Evolutionary conservation across 1,140 invertebrate species (phyloP).

Genomic region (Drosophila gunungcola): DNA sequence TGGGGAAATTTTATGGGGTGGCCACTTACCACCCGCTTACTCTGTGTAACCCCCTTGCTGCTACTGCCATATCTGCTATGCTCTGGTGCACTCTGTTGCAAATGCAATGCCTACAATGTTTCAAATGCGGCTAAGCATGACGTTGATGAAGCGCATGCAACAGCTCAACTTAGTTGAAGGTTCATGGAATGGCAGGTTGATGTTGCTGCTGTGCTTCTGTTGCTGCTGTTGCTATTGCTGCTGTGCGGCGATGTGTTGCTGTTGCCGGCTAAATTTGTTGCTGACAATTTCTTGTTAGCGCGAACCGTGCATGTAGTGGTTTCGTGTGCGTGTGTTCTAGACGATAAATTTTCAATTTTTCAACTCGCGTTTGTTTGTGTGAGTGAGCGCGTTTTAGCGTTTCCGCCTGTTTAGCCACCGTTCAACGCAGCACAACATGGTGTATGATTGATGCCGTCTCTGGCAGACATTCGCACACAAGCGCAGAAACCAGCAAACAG

Average conservation of each 20-base stretch:
- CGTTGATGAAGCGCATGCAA: constrained; percentile 79
- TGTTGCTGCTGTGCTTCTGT: constrained; percentile 12
- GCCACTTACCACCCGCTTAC: background rate
- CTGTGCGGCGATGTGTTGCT: constrained; percentile 11
- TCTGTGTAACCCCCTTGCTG: background rate
- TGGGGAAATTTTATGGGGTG: constrained; percentile 23
- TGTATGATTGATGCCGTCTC: constrained; percentile 80
- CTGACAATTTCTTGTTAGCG: constrained; percentile 81
- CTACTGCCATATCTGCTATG: background rate
- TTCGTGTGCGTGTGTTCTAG: constrained; percentile 55
- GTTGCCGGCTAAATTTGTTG: constrained; percentile 64
- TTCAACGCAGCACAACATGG: constrained; percentile 71
- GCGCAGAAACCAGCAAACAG: constrained; percentile 9
- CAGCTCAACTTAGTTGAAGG: constrained; percentile 71
- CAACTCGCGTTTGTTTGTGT: constrained; percentile 25
- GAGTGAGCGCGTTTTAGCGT: constrained; percentile 44
- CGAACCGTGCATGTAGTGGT: constrained; percentile 62
- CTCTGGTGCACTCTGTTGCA: constrained; percentile 36
- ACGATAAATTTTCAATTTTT: constrained; percentile 82
- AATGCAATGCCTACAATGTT: constrained; percentile 67
- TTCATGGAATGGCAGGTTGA: constrained; percentile 43
- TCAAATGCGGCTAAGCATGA: constrained; percentile 77
- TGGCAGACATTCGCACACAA: constrained; percentile 19
- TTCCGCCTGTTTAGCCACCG: constrained; percentile 76
- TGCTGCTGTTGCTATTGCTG: constrained; percentile 15